Conservation (phyloP, 2,113 vertebrate genomes). For the Gasterosteus nipponicus region DNA sequence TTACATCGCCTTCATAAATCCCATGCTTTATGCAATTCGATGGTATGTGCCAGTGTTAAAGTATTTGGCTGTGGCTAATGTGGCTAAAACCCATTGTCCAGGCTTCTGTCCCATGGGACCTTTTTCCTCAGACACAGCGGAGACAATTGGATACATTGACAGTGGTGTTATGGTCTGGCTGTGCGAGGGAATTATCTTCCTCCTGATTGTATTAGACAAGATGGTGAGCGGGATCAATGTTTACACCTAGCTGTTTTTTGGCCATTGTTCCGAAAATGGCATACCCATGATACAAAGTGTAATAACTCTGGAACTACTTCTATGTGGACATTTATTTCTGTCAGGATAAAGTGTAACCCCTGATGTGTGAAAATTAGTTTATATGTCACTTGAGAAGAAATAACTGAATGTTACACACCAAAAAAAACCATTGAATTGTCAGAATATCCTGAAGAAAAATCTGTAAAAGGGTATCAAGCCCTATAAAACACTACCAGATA, state of each 20-base stretch:
- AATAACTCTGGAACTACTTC: too few relatives aligned
- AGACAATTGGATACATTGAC: conserved; percentile 51
- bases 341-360: too few relatives aligned
- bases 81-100: conserved; percentile 29
- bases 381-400: too few relatives aligned
- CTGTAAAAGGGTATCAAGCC: too few relatives aligned
- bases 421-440: too few relatives aligned
- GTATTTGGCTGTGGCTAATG: conserved; percentile 19
- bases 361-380: too few relatives aligned
- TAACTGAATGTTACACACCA: too few relatives aligned
- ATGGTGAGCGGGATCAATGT: conserved; percentile 67
- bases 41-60: neutral
- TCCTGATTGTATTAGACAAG: conserved; percentile 60
- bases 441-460: too few relatives aligned
- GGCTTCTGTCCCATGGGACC: neutral
- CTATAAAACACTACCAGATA: too few relatives aligned
- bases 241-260: conserved; percentile 16
- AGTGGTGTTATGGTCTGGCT: conserved; percentile 17
- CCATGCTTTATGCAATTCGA: conserved; percentile 7
- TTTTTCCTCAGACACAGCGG: conserved; percentile 11
- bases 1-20: conserved; percentile 26
- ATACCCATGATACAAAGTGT: too few relatives aligned
- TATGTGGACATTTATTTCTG: too few relatives aligned
- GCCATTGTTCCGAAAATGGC: too few relatives aligned
- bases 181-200: conserved; percentile 42